These are phyloP conservation scores for Lepidurus apus DNA, from an alignment of 1,140 invertebrate species.

Conservation along the genomic window DNA sequence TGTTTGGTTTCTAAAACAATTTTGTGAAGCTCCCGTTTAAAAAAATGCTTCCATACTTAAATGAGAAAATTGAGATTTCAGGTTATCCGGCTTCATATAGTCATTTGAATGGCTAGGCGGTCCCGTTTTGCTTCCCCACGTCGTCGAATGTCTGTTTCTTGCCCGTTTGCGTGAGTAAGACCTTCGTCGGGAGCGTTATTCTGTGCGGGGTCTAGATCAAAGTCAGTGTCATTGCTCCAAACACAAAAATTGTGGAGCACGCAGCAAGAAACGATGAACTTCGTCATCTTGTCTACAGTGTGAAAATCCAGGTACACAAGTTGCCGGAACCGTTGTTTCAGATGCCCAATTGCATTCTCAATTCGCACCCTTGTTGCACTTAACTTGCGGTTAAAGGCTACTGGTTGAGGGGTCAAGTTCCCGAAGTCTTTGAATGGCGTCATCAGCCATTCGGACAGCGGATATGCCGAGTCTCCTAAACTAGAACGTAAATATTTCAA, in stretches of 20 bases:
- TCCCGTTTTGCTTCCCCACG: neutral
- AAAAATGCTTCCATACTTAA: neutral
- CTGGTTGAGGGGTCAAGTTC: neutral
- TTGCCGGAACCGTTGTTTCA: slow-evolving; percentile 43
- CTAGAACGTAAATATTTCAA: neutral
- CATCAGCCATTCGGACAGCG: slow-evolving; percentile 40
- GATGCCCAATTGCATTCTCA: slow-evolving; percentile 42
- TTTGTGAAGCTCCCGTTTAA: neutral
- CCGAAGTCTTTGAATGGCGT: slow-evolving; percentile 40
- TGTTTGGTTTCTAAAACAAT: neutral
- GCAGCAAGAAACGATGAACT: slow-evolving; percentile 42
- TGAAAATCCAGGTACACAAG: slow-evolving; percentile 40
- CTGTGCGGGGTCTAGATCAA: neutral
- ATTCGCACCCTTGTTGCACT: slow-evolving; percentile 32
- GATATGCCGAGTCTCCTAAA: slow-evolving; percentile 43
- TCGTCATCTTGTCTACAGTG: slow-evolving; percentile 37
- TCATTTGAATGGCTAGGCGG: neutral
- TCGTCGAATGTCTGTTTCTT: neutral
- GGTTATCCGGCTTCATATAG: neutral
- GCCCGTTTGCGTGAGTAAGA: neutral
- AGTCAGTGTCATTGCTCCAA: slow-evolving; percentile 34
- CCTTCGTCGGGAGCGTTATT: neutral
- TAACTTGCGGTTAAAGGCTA: neutral
- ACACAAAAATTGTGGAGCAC: slow-evolving; percentile 45
- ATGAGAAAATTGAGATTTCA: neutral